Evolutionary conservation across 2,797 vertebrate species (phyloP).

Genomic region (Sebastes jordani): DNA sequence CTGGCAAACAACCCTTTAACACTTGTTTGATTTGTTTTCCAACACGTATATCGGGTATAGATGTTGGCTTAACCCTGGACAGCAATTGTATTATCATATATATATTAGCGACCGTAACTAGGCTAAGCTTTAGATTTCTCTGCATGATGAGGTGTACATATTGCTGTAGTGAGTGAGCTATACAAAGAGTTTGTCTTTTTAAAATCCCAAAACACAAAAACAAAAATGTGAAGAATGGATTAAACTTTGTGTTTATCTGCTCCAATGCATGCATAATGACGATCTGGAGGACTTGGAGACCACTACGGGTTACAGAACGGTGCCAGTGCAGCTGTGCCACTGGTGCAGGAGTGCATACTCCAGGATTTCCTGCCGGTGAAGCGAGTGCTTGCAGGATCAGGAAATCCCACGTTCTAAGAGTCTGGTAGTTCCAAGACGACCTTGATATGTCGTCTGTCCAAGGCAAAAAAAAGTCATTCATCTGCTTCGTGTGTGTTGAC

Average conservation of each 20-base stretch:
- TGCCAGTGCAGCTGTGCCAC: not conserved
- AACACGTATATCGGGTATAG: not conserved
- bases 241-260: not conserved
- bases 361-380: too few species aligned
- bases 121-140: not conserved
- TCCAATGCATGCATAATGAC: not conserved
- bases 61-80: not conserved
- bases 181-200: not conserved
- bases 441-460: not conserved
- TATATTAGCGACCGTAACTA: not conserved
- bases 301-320: not conserved
- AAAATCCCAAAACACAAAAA: not conserved
- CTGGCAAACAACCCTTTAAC: conserved; percentile 1
- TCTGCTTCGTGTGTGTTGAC: not conserved
- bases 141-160: not conserved
- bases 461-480: not conserved
- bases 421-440: not conserved
- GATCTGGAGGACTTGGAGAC: not conserved
- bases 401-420: not conserved
- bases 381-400: not conserved
- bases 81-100: not conserved
- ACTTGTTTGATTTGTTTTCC: not conserved
- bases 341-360: too few species aligned
- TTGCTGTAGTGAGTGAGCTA: not conserved
- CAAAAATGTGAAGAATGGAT: not conserved